A percentile compares a stretch with the other conserved stretches of the same genome.
Conservation (phyloP, 2,888 invertebrate species). For the Adineta ricciae region DNA sequence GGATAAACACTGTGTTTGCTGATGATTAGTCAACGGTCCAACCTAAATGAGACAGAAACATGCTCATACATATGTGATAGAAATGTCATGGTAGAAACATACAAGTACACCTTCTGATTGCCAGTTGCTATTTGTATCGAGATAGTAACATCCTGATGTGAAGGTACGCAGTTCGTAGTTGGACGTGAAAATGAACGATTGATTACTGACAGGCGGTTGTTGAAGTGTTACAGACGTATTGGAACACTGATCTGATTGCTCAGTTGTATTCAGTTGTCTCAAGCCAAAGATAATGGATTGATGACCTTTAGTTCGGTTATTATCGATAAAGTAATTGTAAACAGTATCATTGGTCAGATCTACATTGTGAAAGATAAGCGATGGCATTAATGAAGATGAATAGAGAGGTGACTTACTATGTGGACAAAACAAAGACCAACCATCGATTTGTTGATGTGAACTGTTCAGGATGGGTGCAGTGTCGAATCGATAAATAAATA, state of each 20-base stretch:
- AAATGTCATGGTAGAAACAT: background rate
- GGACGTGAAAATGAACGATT: background rate
- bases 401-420: background rate
- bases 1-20: slow-evolving; percentile 40
- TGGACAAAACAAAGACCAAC: slow-evolving; percentile 25
- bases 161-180: slow-evolving; percentile 3
- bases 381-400: too few species aligned
- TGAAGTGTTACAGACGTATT: too few species aligned
- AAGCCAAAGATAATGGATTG: background rate
- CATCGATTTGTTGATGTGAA: background rate
- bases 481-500: slow-evolving; percentile 23
- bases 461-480: background rate
- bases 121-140: background rate
- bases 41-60: slow-evolving; percentile 35
- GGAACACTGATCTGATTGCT: background rate
- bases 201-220: too few species aligned
- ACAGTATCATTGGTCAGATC: too few species aligned
- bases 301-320: too few species aligned
- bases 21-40: slow-evolving; percentile 37
- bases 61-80: too few species aligned
- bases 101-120: slow-evolving; percentile 15
- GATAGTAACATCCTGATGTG: slow-evolving; percentile 30
- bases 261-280: background rate
- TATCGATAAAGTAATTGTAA: too few species aligned
- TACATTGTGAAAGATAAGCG: too few species aligned